These are phyloP conservation scores for Nyctibius bracteatus DNA, from an alignment of 2,113 vertebrate genomes.

Conservation along the genomic window DNA sequence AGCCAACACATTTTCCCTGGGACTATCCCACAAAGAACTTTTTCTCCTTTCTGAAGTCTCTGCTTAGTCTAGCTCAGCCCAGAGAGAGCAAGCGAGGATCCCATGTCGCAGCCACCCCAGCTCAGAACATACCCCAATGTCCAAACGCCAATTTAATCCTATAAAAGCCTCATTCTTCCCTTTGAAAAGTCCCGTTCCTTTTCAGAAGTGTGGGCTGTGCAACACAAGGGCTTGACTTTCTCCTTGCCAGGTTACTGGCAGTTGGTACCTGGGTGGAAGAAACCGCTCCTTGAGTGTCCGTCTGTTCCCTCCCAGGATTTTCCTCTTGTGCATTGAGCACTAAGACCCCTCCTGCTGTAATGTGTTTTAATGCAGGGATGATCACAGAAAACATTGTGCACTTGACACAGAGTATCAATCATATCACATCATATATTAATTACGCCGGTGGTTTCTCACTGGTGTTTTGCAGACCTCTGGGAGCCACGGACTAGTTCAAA, in stretches of 20 bases:
- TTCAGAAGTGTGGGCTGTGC: background rate
- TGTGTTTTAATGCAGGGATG: background rate
- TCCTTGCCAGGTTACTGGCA: background rate
- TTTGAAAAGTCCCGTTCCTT: background rate
- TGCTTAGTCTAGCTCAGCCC: background rate
- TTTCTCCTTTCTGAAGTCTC: background rate
- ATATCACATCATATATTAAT: background rate
- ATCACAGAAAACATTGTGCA: background rate
- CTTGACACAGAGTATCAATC: background rate
- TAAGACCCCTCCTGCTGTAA: background rate
- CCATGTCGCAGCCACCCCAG: background rate
- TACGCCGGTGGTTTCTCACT: background rate
- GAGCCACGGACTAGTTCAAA: background rate
- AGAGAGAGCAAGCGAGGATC: background rate
- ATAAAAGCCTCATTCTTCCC: background rate
- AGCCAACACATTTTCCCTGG: background rate
- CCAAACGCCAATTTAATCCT: background rate
- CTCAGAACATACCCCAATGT: background rate
- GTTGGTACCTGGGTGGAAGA: background rate
- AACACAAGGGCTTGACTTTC: background rate
- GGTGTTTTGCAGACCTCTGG: background rate
- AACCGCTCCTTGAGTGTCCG: accelerated
- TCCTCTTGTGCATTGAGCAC: background rate
- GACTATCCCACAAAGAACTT: background rate
- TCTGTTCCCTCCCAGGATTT: background rate